phyloP scores from a whole-genome alignment of 2,113 vertebrate genomes.

The Phoxinus phoxinus region DNA sequence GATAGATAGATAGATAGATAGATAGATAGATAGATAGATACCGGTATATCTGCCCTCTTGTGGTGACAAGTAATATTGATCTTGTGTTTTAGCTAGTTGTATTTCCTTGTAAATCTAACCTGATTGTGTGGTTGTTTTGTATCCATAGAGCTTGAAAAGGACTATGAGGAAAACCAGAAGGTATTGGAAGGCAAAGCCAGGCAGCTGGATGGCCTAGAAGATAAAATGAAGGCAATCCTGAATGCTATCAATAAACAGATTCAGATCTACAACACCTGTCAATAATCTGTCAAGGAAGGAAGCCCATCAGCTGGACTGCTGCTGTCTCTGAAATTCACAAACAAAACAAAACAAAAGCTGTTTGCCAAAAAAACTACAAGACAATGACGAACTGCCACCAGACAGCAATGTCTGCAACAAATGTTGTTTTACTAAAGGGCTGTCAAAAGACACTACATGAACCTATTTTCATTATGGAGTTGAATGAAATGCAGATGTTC shows the following conservation, averaged over 20 bases:
- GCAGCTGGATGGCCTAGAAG: constrained; percentile 91
- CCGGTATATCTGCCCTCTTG: constrained; percentile 1
- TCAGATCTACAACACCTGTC: constrained; percentile 98
- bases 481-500: not conserved
- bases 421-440: constrained; percentile 6
- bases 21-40: too few relatives aligned
- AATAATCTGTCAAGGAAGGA: constrained; percentile 70
- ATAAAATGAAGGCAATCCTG: constrained; percentile 91
- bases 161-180: constrained; percentile 89
- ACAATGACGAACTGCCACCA: constrained; percentile 8
- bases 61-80: not conserved
- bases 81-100: not conserved
- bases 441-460: not conserved
- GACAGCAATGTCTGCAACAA: not conserved
- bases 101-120: not conserved
- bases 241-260: constrained; percentile 94
- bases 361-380: constrained; percentile 7
- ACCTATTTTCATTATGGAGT: not conserved
- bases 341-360: too few relatives aligned
- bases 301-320: not conserved
- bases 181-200: constrained; percentile 87
- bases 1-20: too few relatives aligned
- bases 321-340: not conserved
- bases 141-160: constrained; percentile 85
- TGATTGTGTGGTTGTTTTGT: not conserved